Percentiles rank a stretch among this genome's conserved stretches.
Evolutionary conservation across 1,140 invertebrate genomes (phyloP).

Genomic region (Xylocopa sonorina): DNA sequence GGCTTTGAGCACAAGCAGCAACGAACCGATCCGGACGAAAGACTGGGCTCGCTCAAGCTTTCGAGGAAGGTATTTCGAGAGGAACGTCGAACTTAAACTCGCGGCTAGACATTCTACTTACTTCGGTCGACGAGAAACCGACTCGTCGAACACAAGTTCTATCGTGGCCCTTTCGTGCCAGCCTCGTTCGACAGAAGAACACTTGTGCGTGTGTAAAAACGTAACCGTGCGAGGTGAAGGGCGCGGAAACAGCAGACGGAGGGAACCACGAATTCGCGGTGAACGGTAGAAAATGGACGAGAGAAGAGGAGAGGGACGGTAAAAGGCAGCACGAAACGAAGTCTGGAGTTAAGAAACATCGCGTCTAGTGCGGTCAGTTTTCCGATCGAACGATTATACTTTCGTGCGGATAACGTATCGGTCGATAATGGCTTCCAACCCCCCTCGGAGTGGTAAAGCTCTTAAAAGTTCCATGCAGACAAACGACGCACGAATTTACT

Average conservation of each 20-base stretch:
- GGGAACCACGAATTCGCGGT: neutral
- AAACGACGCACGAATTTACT: constrained; percentile 12
- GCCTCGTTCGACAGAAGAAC: constrained; percentile 7
- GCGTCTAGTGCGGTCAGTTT: constrained; percentile 53
- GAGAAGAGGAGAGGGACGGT: neutral
- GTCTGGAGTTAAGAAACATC: constrained; percentile 48
- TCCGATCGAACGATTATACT: constrained; percentile 75
- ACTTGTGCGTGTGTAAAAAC: constrained; percentile 37
- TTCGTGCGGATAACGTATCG: constrained; percentile 79
- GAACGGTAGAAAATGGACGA: constrained; percentile 30
- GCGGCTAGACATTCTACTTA: constrained; percentile 57
- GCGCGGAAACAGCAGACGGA: neutral
- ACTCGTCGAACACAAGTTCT: constrained; percentile 49
- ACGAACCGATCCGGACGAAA: constrained; percentile 25
- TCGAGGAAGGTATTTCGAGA: constrained; percentile 32
- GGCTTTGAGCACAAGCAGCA: constrained; percentile 43
- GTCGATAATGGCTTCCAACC: constrained; percentile 72
- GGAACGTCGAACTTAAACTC: constrained; percentile 68
- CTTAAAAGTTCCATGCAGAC: constrained; percentile 29
- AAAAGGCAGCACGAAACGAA: neutral
- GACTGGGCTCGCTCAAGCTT: constrained; percentile 13
- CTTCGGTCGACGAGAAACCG: constrained; percentile 34
- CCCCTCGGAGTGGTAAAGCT: constrained; percentile 65
- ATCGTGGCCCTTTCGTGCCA: constrained; percentile 33
- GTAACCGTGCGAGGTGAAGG: constrained; percentile 16